Evolutionary conservation across 2,797 vertebrate genomes (phyloP).

Genomic region (Xyrichtys novacula): DNA sequence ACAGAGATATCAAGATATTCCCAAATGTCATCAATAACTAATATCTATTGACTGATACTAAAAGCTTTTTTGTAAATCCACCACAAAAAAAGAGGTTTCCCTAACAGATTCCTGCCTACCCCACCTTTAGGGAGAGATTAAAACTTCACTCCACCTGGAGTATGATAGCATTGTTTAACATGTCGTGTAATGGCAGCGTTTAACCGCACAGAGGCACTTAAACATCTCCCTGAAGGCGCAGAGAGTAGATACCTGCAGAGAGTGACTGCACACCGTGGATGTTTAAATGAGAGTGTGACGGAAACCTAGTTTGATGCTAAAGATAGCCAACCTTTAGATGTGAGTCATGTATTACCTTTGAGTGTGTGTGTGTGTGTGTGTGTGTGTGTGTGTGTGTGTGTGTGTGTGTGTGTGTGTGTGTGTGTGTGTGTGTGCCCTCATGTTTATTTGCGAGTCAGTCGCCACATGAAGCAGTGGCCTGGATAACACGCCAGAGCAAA

Average conservation of each 20-base stretch:
- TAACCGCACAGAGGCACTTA: slow-evolving; percentile 66
- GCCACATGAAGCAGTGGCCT: slow-evolving; percentile 7
- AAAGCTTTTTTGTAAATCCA: too few species aligned
- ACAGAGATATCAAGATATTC: too few species aligned
- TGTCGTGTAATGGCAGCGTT: slow-evolving; percentile 55
- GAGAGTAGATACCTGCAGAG: slow-evolving; percentile 28
- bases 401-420: too few species aligned
- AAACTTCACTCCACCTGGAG: slow-evolving; percentile 20
- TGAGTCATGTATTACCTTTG: neutral
- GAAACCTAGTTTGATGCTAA: neutral
- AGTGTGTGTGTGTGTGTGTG: neutral
- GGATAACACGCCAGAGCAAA: slow-evolving; percentile 28
- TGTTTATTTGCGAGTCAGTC: slow-evolving; percentile 14
- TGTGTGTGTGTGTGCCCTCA: neutral
- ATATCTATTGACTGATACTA: too few species aligned
- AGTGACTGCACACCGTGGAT: slow-evolving; percentile 23
- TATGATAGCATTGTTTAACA: slow-evolving; percentile 7
- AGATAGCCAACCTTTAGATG: neutral
- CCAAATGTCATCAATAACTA: too few species aligned
- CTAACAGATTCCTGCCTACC: too few species aligned
- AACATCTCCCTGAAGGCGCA: slow-evolving; percentile 19
- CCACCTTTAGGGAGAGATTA: too few species aligned
- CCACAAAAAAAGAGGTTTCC: too few species aligned
- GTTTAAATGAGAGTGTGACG: slow-evolving; percentile 3
- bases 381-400: neutral